Base-by-base conservation (phyloP, 2,888 invertebrate species). In the Clusia tigrina region DNA sequence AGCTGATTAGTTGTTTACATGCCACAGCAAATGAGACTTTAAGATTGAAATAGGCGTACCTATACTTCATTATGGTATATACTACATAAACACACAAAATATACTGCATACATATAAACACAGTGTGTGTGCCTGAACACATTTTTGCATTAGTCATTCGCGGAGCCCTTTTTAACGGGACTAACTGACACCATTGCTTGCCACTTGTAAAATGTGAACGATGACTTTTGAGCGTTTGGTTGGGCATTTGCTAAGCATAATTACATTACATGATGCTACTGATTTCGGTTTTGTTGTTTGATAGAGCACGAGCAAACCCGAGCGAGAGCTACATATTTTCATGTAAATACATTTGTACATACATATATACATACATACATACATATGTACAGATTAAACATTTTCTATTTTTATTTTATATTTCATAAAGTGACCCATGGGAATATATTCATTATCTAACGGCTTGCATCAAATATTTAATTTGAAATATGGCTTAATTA, bases 1-100 rank as follows among this genome's bases (percentile, higher is more conserved):
- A 81, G 81, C 78, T 81, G 81, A 79, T 79, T 79, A 81, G 79
- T 81, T 79, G 81, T 81, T 81, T 81, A 81, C 80, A 81, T 79
- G 81, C 81, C 81, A 79, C 76, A 76, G 81, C 80, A 81, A 81
- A 79, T 78, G 81, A 81, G 80, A 78, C 78, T 78, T n/a, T 72
- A 73, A 65, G 71, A 76, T 46, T 10, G 64, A 64, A 63, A 71
- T 70, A 73, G 78, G 78, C 73, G 71, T 76, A 65, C 61, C 2
- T 48, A n/a, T 37, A 17, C 52, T 10, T 26, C 26, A 6, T 17
- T 18, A 25, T 32, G 52, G 25, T n/a, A 46, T 32, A 17, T 20
- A 37, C 9, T 3, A 22, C 23, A n/a, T n/a, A n/a, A n/a, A 51
- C 26, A 25, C n/a, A 46, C 51, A 10, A 1, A 18, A 5, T 2